These are phyloP conservation scores for Dryas iulia DNA, from an alignment of 1,140 invertebrate genomes.

Conservation along the genomic window DNA sequence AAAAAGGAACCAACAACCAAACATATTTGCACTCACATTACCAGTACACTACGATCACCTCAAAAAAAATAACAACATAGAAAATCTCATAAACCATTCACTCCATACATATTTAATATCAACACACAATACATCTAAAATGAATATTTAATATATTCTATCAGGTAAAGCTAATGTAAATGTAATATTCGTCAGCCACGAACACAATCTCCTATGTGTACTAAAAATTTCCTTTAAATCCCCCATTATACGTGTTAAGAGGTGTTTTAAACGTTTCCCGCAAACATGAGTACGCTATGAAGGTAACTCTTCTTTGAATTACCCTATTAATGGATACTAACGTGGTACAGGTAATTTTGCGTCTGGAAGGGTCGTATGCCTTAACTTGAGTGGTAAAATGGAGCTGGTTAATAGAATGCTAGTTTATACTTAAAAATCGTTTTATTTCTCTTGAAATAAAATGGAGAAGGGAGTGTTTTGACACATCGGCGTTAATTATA, in stretches of 20 bases:
- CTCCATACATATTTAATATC: no score
- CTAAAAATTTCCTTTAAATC: slow-evolving; percentile 23
- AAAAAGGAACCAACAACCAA: no score
- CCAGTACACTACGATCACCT: no score
- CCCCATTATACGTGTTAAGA: slow-evolving; percentile 28
- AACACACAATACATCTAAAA: no score
- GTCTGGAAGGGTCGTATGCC: slow-evolving; percentile 1
- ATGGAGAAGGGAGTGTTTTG: no score
- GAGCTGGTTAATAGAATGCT: background rate
- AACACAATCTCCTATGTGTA: slow-evolving; percentile 13
- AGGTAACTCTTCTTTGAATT: slow-evolving; percentile 24
- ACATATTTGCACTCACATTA: no score
- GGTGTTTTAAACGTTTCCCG: slow-evolving; percentile 17
- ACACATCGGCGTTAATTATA: no score
- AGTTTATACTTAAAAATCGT: no score
- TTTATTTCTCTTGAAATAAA: no score
- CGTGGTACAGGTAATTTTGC: slow-evolving; percentile 24
- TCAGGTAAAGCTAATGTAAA: background rate
- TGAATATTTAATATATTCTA: background rate
- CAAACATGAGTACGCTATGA: slow-evolving; percentile 25
- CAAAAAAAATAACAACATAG: no score
- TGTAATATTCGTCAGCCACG: slow-evolving; percentile 1
- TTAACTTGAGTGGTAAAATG: background rate
- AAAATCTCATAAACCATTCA: no score
- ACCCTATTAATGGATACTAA: slow-evolving; percentile 30